phyloP scores from a whole-genome alignment of 1,140 invertebrate genomes.

The Pseudachorutes palmiensis region DNA sequence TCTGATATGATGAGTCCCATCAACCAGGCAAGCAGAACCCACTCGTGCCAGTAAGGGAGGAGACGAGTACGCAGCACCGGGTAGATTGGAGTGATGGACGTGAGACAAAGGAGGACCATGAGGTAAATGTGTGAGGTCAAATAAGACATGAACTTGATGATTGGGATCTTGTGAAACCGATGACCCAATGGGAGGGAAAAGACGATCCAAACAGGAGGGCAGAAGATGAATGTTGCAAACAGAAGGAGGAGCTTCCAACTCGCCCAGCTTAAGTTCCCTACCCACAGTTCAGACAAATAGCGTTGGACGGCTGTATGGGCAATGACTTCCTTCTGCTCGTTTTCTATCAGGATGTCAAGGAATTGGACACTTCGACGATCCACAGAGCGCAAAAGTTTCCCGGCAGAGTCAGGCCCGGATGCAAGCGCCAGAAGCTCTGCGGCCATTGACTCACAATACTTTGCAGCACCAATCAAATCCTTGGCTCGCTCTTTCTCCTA shows the following conservation, averaged over 20 bases:
- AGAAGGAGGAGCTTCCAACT: conserved; percentile 88
- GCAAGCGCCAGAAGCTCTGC: conserved; percentile 90
- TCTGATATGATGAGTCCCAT: conserved; percentile 92
- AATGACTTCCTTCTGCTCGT: conserved; percentile 95
- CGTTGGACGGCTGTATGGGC: conserved; percentile 80
- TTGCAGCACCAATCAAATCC: conserved; percentile 86
- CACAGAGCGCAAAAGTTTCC: conserved; percentile 78
- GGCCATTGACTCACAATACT: conserved; percentile 82
- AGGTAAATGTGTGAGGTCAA: conserved; percentile 96
- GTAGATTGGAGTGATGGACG: conserved; percentile 83
- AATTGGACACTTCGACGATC: conserved; percentile 88
- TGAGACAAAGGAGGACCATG: conserved; percentile 81
- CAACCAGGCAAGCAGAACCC: conserved; percentile 88
- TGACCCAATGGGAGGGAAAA: conserved; percentile 92
- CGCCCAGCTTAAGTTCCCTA: conserved; percentile 89
- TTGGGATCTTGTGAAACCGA: conserved; percentile 87
- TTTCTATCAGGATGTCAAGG: conserved; percentile 94
- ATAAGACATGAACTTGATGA: conserved; percentile 99
- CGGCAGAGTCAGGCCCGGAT: conserved; percentile 85
- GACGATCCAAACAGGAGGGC: conserved; percentile 90
- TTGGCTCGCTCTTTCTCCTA: conserved; percentile 94
- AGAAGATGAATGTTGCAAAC: conserved; percentile 81
- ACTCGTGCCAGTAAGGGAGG: conserved; percentile 82
- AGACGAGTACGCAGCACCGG: conserved; percentile 55
- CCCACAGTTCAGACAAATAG: conserved; percentile 91